A percentile compares a stretch with the other conserved stretches of the same genome.
These are phyloP conservation scores for Oxyura jamaicensis DNA, from an alignment of 2,113 vertebrate species.

Conservation along the genomic window DNA sequence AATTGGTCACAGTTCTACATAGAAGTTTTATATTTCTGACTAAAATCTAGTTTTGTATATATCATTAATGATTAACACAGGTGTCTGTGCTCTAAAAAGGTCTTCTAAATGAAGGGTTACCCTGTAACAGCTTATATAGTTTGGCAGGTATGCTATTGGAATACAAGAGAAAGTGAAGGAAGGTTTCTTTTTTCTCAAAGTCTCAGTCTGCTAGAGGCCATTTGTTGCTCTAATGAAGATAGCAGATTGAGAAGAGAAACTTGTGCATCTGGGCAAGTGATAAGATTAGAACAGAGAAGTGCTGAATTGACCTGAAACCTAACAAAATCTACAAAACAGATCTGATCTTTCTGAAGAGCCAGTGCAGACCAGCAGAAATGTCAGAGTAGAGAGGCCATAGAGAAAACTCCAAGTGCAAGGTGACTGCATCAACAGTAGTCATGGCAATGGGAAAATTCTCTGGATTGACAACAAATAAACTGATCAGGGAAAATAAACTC, in stretches of 20 bases:
- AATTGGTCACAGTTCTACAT: neutral
- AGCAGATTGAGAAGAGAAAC: neutral
- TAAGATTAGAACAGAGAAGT: neutral
- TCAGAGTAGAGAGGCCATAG: neutral
- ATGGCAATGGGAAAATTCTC: neutral
- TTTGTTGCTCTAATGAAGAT: neutral
- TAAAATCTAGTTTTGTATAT: neutral
- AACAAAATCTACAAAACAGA: constrained; percentile 17
- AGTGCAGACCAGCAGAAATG: neutral
- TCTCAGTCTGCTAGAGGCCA: neutral
- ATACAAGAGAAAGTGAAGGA: neutral
- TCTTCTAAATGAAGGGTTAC: neutral
- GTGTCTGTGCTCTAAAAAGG: neutral
- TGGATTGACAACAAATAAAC: constrained; percentile 32
- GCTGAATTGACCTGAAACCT: neutral
- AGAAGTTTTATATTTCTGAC: neutral
- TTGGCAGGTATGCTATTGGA: neutral
- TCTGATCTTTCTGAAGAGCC: neutral
- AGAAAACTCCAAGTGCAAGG: neutral
- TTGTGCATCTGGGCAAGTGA: neutral
- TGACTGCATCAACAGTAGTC: neutral
- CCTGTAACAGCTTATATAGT: neutral
- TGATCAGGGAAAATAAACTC: neutral
- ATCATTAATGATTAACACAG: neutral
- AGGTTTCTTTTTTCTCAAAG: neutral